Base-by-base conservation (phyloP, 1,140 invertebrate genomes). In the Lepidotrigona ventralis region DNA sequence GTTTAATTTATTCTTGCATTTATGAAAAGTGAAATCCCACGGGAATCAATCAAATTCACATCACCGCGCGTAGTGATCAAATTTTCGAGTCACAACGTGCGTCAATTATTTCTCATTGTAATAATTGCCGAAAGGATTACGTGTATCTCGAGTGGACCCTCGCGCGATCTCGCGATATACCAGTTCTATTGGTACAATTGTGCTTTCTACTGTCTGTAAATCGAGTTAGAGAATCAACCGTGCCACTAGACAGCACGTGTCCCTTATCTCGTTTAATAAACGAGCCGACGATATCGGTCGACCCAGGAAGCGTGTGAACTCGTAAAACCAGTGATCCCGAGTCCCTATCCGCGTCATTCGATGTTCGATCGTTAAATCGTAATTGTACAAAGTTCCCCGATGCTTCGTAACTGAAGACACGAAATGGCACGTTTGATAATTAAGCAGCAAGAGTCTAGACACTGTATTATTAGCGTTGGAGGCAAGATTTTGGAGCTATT, bases 281-380 rank as follows among this genome's bases (percentile, higher is more conserved):
- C 54, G 46, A 54, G 29, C 63, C 29, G 69, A 63, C n/a, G 26
- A 15, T 53, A 29, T 80, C 51, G 2, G n/a, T 58, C 66, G 75
- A 86, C 64, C 75, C 70, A 76, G 33, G 51, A 84, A 75, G 54
- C 83, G 56, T 76, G 85, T 53, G 85, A 86, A 85, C 76, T 70
- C 53, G 64, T 64, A 73, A 79, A 64, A 75, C 56, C n/a, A 66
- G 26, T 82, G 53, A 71, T 68, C 71, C 23, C 39, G 17, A 46
- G 33, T n/a, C 1, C 60, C 6, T 15, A 21, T 29, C 54, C 54
- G 26, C 33, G 21, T 23, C 26, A 54, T n/a, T 78, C 76, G 51
- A 33, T 33, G 5, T 23, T 29, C 63, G 46, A 17, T 8, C 15
- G 26, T 78, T 64, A 29, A 51, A 78, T 68, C 63, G 26, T 19